Evolutionary conservation across 2,888 invertebrate species (phyloP), one percentile per base, ranked within the genome.

Genomic region (Nomada ferruginata): DNA sequence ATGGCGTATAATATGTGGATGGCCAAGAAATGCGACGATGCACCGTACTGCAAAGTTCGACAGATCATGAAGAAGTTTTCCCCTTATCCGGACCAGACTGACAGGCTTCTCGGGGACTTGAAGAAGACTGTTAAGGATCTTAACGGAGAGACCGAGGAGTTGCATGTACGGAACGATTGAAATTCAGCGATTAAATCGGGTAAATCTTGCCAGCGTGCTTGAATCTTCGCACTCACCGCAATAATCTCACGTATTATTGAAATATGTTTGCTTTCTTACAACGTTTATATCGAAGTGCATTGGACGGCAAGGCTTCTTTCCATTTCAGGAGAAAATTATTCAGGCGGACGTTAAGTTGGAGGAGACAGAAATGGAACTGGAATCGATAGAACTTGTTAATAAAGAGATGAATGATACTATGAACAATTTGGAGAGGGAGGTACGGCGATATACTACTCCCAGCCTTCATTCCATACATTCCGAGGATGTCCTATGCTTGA

Each of bases 141-240:
- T n/a, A 86, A 90, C 47, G 72, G 70, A 23, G 91, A 93, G 87
- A 92, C 90, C 74, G 76, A 89, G 65, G 88, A 92, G 82, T 91
- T 93, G 90, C 92, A 93, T 90, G 93, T 93, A 92, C 90, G 89
- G 80, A 87, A 85, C 83, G 90, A 90, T 87, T 77, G 81, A 86
- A 79, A 88, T 90, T 90, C 87, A 73, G 29, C 86, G 86, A 74
- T 86, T 80, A 84, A 73, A 84, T 79, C 78, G 87, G 91, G 90
- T 91, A 89, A 91, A 89, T 90, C 76, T 88, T 84, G 85, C 55
- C 60, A 76, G 74, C 76, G 80, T 83, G 85, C 59, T 76, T 70
- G 68, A 55, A 57, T 55, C n/a, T 26, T 74, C 29, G 68, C 29
- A 23, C 18, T 71, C 36, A 26, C 26, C 44, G n/a, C 13, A 66